A percentile compares a stretch with the other conserved stretches of the same genome.
Conservation (phyloP, 2,797 vertebrate genomes). For the Pteronotus mesoamericanus region DNA sequence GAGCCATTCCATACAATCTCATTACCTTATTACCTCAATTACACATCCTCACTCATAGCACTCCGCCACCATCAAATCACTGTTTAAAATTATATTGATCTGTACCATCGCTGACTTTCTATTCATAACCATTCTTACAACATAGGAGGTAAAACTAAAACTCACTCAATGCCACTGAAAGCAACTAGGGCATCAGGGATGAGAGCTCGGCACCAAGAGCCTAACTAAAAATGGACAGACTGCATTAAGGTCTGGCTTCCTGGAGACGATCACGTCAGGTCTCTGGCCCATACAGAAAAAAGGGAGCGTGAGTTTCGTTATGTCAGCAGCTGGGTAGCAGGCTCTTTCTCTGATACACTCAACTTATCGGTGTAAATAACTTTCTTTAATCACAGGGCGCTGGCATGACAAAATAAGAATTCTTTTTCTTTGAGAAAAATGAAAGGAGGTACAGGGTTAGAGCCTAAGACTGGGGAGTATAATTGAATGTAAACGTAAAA, state of each 20-base stretch:
- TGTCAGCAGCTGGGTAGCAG: neutral
- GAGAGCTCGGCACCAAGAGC: neutral
- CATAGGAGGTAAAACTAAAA: slow-evolving; percentile 8
- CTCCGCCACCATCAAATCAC: neutral
- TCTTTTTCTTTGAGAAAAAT: slow-evolving; percentile 58
- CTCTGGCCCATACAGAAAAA: slow-evolving; percentile 28
- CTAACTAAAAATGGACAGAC: neutral
- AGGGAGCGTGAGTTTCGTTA: slow-evolving; percentile 28
- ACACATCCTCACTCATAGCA: neutral
- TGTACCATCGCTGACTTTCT: neutral
- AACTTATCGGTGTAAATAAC: neutral
- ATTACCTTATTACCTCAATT: neutral
- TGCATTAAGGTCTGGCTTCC: slow-evolving; percentile 2
- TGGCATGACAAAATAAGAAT: neutral
- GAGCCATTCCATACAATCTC: neutral
- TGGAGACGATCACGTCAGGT: neutral
- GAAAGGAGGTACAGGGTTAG: slow-evolving; percentile 40
- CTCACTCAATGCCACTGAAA: neutral
- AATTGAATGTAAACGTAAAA: slow-evolving; percentile 50
- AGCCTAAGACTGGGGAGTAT: neutral
- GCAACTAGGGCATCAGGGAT: neutral
- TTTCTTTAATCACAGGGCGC: slow-evolving; percentile 16
- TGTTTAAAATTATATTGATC: neutral
- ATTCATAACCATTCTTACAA: neutral
- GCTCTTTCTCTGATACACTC: neutral